These are phyloP conservation scores for Carcinoscorpius rotundicauda DNA, from an alignment of 1,140 invertebrate genomes.

Conservation along the genomic window DNA sequence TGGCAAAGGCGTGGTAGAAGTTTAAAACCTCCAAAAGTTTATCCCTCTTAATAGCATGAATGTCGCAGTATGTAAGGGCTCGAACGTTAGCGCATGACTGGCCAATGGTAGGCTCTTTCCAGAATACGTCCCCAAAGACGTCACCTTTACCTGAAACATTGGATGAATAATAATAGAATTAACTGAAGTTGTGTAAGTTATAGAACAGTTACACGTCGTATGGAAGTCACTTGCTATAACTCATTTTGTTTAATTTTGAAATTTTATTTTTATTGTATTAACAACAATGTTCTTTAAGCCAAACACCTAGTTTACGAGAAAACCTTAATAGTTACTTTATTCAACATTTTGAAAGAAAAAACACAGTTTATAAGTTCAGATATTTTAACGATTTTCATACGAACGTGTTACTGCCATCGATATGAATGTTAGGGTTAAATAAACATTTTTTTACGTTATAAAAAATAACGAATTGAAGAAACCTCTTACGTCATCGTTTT, in stretches of 20 bases:
- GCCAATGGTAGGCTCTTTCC: conserved; percentile 91
- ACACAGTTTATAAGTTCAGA: no score
- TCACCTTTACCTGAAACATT: conserved; percentile 79
- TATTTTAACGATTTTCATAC: no score
- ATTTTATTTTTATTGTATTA: conserved; percentile 1
- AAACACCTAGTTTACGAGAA: no score
- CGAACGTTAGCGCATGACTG: conserved; percentile 98
- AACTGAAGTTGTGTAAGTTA: background rate
- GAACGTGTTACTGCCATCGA: no score
- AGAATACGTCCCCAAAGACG: conserved; percentile 98
- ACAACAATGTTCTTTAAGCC: no score
- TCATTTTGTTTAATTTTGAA: background rate
- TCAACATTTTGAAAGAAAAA: no score
- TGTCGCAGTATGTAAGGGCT: conserved; percentile 97
- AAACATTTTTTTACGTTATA: no score
- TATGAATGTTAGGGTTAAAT: no score
- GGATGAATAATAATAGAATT: background rate
- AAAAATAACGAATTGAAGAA: no score
- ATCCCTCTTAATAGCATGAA: conserved; percentile 96
- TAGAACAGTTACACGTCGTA: conserved; percentile 18
- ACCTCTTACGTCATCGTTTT: no score
- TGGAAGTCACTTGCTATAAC: background rate
- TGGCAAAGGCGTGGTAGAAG: conserved; percentile 99
- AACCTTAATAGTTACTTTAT: no score
- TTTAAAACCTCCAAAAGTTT: conserved; percentile 92